Base-by-base conservation (phyloP, 2,113 vertebrate genomes). In the Gobio gobio region DNA sequence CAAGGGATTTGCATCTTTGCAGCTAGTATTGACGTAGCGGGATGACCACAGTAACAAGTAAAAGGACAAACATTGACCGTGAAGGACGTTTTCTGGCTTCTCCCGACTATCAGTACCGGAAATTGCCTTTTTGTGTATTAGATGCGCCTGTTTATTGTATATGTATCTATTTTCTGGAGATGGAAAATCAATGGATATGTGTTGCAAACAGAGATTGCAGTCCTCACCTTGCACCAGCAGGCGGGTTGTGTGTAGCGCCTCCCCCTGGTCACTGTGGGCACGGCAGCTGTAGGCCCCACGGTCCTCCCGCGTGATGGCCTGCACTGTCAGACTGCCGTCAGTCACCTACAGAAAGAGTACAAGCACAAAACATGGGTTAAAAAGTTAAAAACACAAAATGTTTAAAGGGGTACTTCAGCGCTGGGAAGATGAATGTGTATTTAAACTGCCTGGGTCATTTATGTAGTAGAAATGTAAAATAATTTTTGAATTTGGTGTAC, bases 251-350 rank as follows among this genome's bases (percentile, higher is more conserved):
- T 99, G 97, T 82, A 99, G 92, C 5, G 97, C 98, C 91, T 99
- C 98, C 78, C 98, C 98, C 90, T 99, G 98, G 94, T 99, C 97
- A 87, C 97, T 99, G 93, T 97, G 96, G 1, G 98, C 98, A 18
- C 97, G 96, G 90, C 98, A 99, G 26, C 96, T 98, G 85, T 99
- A 99, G 85, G 97, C 96, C 24, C 98, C 98, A 91, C 97, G 93
- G 94, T 99, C 98, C 84, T 99, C 96, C 84, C 98, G 95, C 74
- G 93, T 96, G 91, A 99, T 90, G 1, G 95, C 95, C 13, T 94
- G 94, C 90, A 99, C 95, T 0, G 96, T 99, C 74, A 99, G 91
- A 91, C 96, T 98, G 84, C 98, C 98, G 4, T 99, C 97, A 6
- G 96, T 97, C 87, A 98, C 96, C 98, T 94, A 56, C 10, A 54